A percentile compares a stretch with the other conserved stretches of the same genome.
Evolutionary conservation across 2,797 vertebrate genomes (phyloP).

Genomic region (Syngnathus acus): DNA sequence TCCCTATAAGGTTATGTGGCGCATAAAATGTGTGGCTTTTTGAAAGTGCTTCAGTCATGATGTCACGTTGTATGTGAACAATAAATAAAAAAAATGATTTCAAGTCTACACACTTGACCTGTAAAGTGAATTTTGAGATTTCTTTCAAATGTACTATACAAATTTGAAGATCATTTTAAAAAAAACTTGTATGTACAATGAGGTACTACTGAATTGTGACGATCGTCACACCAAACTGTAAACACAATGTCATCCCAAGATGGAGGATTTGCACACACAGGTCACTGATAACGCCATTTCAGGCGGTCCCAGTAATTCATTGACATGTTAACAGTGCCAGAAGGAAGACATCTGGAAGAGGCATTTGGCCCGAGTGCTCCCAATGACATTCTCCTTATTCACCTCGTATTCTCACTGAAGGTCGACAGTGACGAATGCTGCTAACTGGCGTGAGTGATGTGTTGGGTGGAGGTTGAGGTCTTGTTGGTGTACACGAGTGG

Average conservation of each 20-base stretch:
- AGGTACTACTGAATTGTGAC: too few species aligned
- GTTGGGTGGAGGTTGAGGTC: not conserved
- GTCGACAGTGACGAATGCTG: not conserved
- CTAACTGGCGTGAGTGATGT: slow-evolving; percentile 1
- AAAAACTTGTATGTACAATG: too few species aligned
- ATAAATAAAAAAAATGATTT: not conserved
- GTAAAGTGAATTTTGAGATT: not conserved
- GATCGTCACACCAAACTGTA: not conserved
- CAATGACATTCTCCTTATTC: not conserved
- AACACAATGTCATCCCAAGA: not conserved
- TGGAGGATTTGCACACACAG: not conserved
- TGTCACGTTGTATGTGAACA: too few species aligned
- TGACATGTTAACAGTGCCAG: slow-evolving; percentile 1
- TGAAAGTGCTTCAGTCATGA: too few species aligned
- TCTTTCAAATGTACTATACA: too few species aligned
- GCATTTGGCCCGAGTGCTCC: not conserved
- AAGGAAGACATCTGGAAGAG: slow-evolving; percentile 9
- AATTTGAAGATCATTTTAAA: too few species aligned
- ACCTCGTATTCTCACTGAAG: not conserved
- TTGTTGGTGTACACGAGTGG: not conserved
- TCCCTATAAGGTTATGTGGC: not conserved
- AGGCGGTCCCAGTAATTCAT: not conserved
- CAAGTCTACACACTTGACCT: not conserved
- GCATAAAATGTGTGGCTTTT: not conserved
- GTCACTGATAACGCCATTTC: not conserved